phyloP scores from a whole-genome alignment of 1,140 invertebrate species.

The Heliconius himera region DNA sequence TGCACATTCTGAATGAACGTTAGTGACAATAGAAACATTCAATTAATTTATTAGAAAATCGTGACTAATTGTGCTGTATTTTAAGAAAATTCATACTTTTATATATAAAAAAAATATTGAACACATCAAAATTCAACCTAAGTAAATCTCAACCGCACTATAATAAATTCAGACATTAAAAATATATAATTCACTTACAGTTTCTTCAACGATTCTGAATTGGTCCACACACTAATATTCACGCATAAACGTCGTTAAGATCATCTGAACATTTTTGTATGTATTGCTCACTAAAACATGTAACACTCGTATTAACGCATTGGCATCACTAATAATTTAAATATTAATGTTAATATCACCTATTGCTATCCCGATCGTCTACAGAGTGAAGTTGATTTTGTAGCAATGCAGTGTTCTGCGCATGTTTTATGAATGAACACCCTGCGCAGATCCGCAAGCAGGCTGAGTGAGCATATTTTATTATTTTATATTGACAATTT shows the following conservation, averaged over 20 bases:
- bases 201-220: constrained; percentile 38
- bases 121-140: background rate
- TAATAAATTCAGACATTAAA: constrained; percentile 10
- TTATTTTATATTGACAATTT: constrained; percentile 74
- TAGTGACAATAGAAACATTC: background rate
- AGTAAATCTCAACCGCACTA: background rate
- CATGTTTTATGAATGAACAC: constrained; percentile 67
- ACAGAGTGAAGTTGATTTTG: constrained; percentile 73
- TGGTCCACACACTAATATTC: constrained; percentile 35
- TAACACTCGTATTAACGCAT: constrained; percentile 42
- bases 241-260: constrained; percentile 33
- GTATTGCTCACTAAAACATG: constrained; percentile 37
- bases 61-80: background rate
- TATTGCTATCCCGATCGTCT: constrained; percentile 51
- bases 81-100: background rate
- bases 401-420: constrained; percentile 78
- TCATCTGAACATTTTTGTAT: constrained; percentile 56
- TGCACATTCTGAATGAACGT: background rate
- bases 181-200: constrained; percentile 44
- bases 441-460: constrained; percentile 67
- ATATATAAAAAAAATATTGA: background rate
- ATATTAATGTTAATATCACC: constrained; percentile 58
- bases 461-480: constrained; percentile 63
- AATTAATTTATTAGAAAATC: background rate
- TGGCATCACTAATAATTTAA: constrained; percentile 50